These are phyloP conservation scores for Adineta ricciae DNA, from an alignment of 2,888 invertebrate species.

Conservation along the genomic window DNA sequence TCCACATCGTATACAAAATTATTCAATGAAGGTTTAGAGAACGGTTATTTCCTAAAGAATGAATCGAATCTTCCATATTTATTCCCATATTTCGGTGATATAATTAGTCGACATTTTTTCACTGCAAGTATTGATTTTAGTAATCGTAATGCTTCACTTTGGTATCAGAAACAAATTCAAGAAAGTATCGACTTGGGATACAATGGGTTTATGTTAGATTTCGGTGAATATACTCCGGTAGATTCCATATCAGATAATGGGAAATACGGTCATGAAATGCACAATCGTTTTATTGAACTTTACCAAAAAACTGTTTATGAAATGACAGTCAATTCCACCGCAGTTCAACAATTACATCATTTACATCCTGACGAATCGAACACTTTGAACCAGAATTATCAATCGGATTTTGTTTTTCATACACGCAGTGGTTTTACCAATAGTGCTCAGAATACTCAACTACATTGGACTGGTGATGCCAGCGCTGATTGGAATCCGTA, in stretches of 20 bases:
- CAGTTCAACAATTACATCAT: background rate
- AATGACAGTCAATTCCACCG: background rate
- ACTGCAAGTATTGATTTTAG: constrained; percentile 32
- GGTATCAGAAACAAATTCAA: constrained; percentile 30
- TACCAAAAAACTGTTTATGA: constrained; percentile 32
- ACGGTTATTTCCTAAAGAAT: constrained; percentile 26
- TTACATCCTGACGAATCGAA: constrained; percentile 4
- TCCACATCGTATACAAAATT: constrained; percentile 15
- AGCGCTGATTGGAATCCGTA: constrained; percentile 28
- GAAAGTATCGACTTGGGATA: constrained; percentile 22
- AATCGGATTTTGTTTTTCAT: constrained; percentile 28
- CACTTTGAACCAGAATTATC: background rate
- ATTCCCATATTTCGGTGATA: constrained; percentile 21
- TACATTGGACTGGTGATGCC: constrained; percentile 34
- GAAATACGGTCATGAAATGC: constrained; percentile 23
- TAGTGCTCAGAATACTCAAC: constrained; percentile 24
- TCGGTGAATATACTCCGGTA: constrained; percentile 32
- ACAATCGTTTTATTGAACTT: constrained; percentile 32
- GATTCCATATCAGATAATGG: constrained; percentile 23
- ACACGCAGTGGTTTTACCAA: constrained; percentile 27
- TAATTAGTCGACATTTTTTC: constrained; percentile 23
- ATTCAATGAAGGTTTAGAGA: constrained; percentile 14
- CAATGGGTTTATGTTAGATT: constrained; percentile 34
- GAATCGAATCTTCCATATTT: constrained; percentile 13
- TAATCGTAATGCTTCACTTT: constrained; percentile 22